Evolutionary conservation across 1,140 invertebrate species (phyloP), one percentile per base, ranked within the genome.

Genomic region (Drosophila eugracilis): DNA sequence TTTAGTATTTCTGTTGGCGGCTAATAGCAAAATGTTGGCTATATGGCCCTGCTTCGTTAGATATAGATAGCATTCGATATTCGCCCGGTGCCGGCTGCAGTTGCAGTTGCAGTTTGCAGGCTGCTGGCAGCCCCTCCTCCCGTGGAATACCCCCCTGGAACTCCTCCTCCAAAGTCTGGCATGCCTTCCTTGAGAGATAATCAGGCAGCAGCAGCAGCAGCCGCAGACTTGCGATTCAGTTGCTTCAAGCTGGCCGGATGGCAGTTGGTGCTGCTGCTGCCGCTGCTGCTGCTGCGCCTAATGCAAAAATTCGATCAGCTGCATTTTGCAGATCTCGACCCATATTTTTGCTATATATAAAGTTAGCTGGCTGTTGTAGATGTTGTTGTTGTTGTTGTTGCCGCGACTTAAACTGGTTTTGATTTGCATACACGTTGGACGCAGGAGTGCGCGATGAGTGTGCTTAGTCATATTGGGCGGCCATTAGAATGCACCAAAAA

Each of bases 301-400:
- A 90, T 90, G 89, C 89, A 90, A 90, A 90, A 90, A 90, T 90
- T 90, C 89, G 89, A 90, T 90, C 89, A 89, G 81, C 84, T 89
- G 85, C 85, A 89, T 89, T 89, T 86, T 78, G 70, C 78, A 90
- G 75, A 89, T 90, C 80, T 84, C 89, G 89, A 90, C 89, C 89
- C 85, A 90, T 90, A 90, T 90, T 90, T 84, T 59, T 75, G 57
- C 80, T 78, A 89, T 86, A 76, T 83, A 75, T 75, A 52, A 55
- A 66, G 54, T 67, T 75, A 67, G 69, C 42, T 79, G 41, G 37
- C 44, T 52, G 55, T 53, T 48, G 60, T 39, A 57, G 59, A 22
- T 71, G 63, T 34, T 48, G 60, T 39, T 60, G 59, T 28, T 71
- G 63, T 34, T 71, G 63, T 37, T 65, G 55, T 21, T 60, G 59